Percentiles rank a stretch among this genome's conserved stretches.
These are phyloP conservation scores for Varanus komodoensis DNA, from an alignment of 2,113 vertebrate genomes.

Conservation along the genomic window DNA sequence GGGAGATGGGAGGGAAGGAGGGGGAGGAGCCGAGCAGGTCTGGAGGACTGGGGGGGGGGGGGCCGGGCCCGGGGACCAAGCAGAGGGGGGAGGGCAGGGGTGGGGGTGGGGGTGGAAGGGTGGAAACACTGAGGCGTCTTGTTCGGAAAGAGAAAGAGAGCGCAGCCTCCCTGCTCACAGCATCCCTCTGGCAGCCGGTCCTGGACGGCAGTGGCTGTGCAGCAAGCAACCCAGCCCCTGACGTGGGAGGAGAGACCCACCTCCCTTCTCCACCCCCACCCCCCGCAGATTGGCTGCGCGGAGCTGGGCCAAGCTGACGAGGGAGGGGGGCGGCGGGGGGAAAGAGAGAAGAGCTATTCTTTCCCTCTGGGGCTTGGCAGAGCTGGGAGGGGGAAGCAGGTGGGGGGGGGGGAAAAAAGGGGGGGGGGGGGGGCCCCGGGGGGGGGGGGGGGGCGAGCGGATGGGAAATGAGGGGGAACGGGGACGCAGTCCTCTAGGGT, in stretches of 20 bases:
- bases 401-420: neutral
- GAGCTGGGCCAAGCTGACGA: constrained; percentile 9
- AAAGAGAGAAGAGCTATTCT: constrained; percentile 11
- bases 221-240: neutral
- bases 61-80: neutral
- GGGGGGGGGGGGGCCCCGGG: neutral
- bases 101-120: no score
- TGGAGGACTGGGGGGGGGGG: neutral
- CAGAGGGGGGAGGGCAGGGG: neutral
- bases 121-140: no score
- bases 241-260: neutral
- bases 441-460: neutral
- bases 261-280: neutral
- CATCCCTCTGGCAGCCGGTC: neutral
- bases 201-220: neutral
- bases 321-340: neutral
- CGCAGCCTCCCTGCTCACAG: neutral
- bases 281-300: constrained; percentile 31
- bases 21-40: neutral
- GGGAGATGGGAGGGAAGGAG: neutral
- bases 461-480: no score
- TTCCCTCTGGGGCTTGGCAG: constrained; percentile 12
- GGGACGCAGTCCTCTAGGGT: neutral
- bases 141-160: neutral
- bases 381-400: neutral